phyloP scores from a whole-genome alignment of 1,140 invertebrate species.

The Ceratina japonica region DNA sequence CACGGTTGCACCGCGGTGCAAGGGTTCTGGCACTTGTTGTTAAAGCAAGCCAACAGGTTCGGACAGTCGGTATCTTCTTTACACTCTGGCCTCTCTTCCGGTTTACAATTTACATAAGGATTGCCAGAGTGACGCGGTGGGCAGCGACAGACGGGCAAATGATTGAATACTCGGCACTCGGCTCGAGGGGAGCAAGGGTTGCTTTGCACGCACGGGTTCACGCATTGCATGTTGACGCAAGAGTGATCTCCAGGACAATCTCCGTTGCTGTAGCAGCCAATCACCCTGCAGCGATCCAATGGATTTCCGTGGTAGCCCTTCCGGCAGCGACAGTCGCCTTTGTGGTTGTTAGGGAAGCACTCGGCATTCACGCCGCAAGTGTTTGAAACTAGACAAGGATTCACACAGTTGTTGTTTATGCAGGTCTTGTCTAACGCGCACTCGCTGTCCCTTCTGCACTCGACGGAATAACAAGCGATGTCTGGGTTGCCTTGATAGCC shows the following conservation, averaged over 20 bases:
- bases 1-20: conserved; percentile 90
- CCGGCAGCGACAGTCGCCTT: conserved; percentile 88
- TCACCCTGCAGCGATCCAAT: conserved; percentile 85
- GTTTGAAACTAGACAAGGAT: conserved; percentile 87
- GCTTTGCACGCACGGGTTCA: conserved; percentile 89
- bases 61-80: conserved; percentile 90
- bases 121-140: conserved; percentile 86
- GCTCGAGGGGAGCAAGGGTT: conserved; percentile 89
- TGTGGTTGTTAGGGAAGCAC: conserved; percentile 88
- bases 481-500: conserved; percentile 93
- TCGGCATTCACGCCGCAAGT: conserved; percentile 92
- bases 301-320: conserved; percentile 91
- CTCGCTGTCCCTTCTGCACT: conserved; percentile 88
- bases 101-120: conserved; percentile 88
- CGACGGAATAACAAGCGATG: conserved; percentile 86
- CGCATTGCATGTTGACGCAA: conserved; percentile 92
- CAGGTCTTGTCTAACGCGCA: conserved; percentile 90
- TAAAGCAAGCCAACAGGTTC: conserved; percentile 88
- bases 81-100: conserved; percentile 87
- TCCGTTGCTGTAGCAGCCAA: conserved; percentile 93
- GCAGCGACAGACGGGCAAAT: conserved; percentile 91
- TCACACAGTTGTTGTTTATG: conserved; percentile 90
- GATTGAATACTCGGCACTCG: conserved; percentile 89
- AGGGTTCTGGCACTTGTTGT: conserved; percentile 90
- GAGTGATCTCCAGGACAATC: conserved; percentile 92